phyloP scores from a whole-genome alignment of 2,888 invertebrate species.

The Heliconius sara region DNA sequence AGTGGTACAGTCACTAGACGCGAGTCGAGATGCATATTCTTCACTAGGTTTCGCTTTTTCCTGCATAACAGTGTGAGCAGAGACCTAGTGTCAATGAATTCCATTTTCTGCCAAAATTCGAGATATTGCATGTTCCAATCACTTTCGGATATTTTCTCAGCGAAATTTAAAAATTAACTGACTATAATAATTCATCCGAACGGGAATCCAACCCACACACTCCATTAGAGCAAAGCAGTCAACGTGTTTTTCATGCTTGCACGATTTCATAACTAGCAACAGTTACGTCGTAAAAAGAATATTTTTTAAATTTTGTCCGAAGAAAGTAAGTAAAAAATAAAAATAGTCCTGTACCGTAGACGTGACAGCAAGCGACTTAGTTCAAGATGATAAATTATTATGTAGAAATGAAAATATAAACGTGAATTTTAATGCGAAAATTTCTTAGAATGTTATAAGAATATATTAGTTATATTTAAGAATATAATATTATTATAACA shows the following conservation, averaged over 20 bases:
- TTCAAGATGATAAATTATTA: slow-evolving; percentile 25
- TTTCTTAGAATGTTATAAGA: slow-evolving; percentile 7
- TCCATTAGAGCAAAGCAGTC: no score
- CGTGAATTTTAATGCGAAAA: slow-evolving; percentile 16
- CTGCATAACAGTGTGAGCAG: no score
- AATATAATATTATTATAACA: neutral
- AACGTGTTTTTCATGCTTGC: neutral
- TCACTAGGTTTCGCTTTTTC: no score
- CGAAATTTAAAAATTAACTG: no score
- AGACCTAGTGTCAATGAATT: no score
- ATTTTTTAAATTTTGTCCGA: neutral
- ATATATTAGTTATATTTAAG: neutral
- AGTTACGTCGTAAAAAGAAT: neutral
- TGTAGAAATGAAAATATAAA: slow-evolving; percentile 5
- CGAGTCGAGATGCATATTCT: no score
- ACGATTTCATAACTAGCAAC: neutral
- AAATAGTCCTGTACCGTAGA: slow-evolving; percentile 6
- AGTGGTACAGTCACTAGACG: no score
- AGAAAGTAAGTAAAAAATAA: slow-evolving; percentile 7
- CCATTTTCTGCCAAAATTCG: neutral
- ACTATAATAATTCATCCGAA: no score
- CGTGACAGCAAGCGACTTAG: slow-evolving; percentile 23
- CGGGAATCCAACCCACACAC: no score
- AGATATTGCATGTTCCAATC: neutral
- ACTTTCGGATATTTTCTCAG: no score